Conservation (phyloP, 2,113 vertebrate species). For the Caloenas nicobarica region DNA sequence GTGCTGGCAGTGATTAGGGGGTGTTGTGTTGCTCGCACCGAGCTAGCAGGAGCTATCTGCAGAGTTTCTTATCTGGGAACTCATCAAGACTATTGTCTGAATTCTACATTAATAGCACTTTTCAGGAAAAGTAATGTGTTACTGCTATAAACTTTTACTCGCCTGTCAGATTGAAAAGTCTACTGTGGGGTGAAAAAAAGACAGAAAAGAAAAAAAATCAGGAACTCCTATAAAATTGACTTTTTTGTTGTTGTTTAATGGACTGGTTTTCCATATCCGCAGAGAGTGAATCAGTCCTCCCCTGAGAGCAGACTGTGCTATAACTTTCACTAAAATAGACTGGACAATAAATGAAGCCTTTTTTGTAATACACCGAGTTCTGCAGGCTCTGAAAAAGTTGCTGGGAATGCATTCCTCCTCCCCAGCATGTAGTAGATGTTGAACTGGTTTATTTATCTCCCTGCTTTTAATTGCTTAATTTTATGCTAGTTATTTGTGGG, state of each 20-base stretch:
- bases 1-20: background rate
- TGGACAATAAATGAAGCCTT: background rate
- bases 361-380: background rate
- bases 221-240: background rate
- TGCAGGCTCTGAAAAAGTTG: background rate
- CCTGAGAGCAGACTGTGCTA: background rate
- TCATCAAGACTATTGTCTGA: background rate
- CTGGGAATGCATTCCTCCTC: background rate
- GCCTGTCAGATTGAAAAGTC: background rate
- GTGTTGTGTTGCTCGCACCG: background rate
- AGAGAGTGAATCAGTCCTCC: background rate
- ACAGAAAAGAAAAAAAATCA: background rate
- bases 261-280: background rate
- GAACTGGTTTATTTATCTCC: slow-evolving; percentile 37
- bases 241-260: background rate
- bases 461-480: background rate
- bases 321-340: background rate
- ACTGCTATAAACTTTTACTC: background rate
- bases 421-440: background rate
- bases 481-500: slow-evolving; percentile 30
- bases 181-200: background rate
- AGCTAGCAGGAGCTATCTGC: background rate
- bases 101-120: background rate
- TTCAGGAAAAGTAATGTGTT: background rate
- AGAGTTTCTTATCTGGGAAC: background rate